Evolutionary conservation across 2,888 invertebrate species (phyloP), one percentile per base, ranked within the genome.

Genomic region (Bombylius discolor): DNA sequence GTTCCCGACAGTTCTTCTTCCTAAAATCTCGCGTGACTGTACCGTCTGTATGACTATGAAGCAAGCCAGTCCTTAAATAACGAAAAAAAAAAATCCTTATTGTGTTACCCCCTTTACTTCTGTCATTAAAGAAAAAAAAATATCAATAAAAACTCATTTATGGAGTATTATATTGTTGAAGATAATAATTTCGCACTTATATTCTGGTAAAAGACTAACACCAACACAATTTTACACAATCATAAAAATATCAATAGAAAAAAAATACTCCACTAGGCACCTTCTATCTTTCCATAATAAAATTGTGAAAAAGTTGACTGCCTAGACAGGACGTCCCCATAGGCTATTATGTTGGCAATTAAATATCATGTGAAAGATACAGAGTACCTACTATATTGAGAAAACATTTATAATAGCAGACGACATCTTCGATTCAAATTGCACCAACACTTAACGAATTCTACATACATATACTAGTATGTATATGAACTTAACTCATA

Each of bases 271-370:
- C 34, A 13, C 13, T 34, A 39, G 6, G 45, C 32, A 36, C 23
- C 34, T 36, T 7, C 5, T 36, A 36, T 36, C 8, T 36, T 8
- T 5, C 39, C 39, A 11, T 42, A 11, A 42, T 42, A 42, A 42
- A 42, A 42, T 11, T 42, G 39, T 42, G 11, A 42, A 46, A 46
- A 46, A 46, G 14, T 14, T 46, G 49, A 56, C 59, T 58, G 60
- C 62, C 62, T 62, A 65, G 66, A 66, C 66, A 65, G 64, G 62
- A 64, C 65, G 65, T 65, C 62, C 62, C 61, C 63, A 60, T 55
- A 33, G 45, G 42, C 39, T 47, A 55, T 55, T 55, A 51, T 55
- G 55, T 14, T 42, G 44, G 55, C 55, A 51, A 55, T 55, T 55
- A 55, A 55, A 49, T 49, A 34, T 50, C 50, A 34, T 50, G 54